Evolutionary conservation across 2,113 vertebrate genomes (phyloP).

Genomic region (Amphiprion ocellaris): DNA sequence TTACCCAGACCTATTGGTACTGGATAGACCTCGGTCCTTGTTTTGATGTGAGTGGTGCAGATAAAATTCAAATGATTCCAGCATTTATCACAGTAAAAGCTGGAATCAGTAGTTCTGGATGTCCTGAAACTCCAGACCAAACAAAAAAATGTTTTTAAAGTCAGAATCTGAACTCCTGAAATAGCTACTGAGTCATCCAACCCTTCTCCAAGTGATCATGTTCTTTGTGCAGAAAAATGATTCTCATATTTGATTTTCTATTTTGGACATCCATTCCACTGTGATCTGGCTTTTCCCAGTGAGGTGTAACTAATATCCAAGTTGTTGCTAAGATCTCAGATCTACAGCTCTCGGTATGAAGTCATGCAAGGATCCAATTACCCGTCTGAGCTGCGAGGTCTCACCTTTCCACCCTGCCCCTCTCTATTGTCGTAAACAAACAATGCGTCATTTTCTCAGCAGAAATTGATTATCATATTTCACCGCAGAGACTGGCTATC

Average conservation of each 20-base stretch:
- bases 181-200: no score
- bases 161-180: no score
- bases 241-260: neutral
- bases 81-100: no score
- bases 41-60: no score
- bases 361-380: constrained; percentile 10
- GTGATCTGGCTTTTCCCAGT: neutral
- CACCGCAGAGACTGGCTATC: neutral
- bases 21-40: no score
- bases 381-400: neutral
- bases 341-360: neutral
- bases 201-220: no score
- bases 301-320: neutral
- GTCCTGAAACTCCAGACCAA: no score
- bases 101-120: no score
- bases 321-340: neutral
- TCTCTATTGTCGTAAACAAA: neutral
- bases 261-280: neutral
- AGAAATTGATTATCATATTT: constrained; percentile 19
- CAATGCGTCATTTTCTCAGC: neutral
- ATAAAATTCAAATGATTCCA: no score
- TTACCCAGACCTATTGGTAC: no score
- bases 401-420: neutral
- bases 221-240: no score
- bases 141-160: no score